Percentiles rank a stretch among this genome's conserved stretches.
These are phyloP conservation scores for Nomada hirtipes DNA, from an alignment of 2,888 invertebrate genomes.

Conservation along the genomic window DNA sequence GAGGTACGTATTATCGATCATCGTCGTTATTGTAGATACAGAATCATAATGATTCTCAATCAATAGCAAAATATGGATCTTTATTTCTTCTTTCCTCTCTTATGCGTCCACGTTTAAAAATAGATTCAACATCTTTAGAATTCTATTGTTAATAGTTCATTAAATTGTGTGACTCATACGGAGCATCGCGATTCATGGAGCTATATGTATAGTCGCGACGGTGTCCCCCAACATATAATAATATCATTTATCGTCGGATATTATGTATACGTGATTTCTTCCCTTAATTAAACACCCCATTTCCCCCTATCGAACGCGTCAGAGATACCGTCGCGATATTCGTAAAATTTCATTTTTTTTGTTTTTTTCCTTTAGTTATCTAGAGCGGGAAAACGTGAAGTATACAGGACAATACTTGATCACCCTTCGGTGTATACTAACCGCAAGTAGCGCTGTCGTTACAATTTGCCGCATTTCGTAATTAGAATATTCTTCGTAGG, in stretches of 20 bases:
- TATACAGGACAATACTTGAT: constrained; percentile 48
- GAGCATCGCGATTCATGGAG: constrained; percentile 64
- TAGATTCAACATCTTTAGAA: constrained; percentile 83
- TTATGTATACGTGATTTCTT: constrained; percentile 23
- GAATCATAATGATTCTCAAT: constrained; percentile 73
- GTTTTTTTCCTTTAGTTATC: constrained; percentile 44
- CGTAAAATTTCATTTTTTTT: constrained; percentile 5
- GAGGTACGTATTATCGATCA: constrained; percentile 83
- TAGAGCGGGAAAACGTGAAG: constrained; percentile 66
- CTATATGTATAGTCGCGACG: constrained; percentile 53
- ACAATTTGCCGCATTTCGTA: constrained; percentile 90
- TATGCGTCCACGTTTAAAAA: constrained; percentile 81
- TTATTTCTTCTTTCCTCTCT: constrained; percentile 71
- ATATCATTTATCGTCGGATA: constrained; percentile 45
- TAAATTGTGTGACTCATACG: constrained; percentile 75
- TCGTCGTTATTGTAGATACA: constrained; percentile 74
- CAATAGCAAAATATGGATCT: constrained; percentile 82
- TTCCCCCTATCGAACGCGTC: constrained; percentile 21
- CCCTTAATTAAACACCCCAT: constrained; percentile 33
- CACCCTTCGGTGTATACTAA: constrained; percentile 57
- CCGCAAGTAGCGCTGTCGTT: constrained; percentile 77
- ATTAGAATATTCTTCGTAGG: constrained; percentile 91
- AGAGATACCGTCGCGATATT: constrained; percentile 64
- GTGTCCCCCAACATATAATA: constrained; percentile 45
- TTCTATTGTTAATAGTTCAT: constrained; percentile 80